These are phyloP conservation scores for Tyria jacobaeae DNA, from an alignment of 2,888 invertebrate genomes.

Conservation along the genomic window DNA sequence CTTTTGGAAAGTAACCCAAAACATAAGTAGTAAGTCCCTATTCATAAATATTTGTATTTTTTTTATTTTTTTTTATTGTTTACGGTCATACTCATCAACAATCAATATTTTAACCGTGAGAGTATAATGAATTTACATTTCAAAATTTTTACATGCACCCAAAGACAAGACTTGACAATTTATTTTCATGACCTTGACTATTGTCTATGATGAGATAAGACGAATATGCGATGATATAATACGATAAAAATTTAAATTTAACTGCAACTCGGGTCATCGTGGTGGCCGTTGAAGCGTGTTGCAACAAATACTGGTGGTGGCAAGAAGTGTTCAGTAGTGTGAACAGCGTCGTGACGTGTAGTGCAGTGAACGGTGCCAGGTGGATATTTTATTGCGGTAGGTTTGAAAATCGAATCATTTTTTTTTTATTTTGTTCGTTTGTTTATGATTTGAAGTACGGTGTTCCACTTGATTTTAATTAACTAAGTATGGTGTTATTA, in stretches of 20 bases:
- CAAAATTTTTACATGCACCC: background rate
- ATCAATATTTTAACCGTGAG: background rate
- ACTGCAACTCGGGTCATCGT: conserved; percentile 13
- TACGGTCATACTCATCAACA: background rate
- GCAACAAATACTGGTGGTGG: conserved; percentile 35
- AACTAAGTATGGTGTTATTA: background rate
- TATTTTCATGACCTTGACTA: too few relatives aligned
- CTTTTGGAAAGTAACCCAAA: background rate
- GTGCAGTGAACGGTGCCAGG: conserved; percentile 48
- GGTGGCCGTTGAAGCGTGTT: conserved; percentile 24
- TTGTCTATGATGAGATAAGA: conserved; percentile 10
- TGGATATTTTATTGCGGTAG: conserved; percentile 44
- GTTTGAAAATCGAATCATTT: conserved; percentile 23
- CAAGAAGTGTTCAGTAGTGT: conserved; percentile 41
- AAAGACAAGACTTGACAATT: background rate
- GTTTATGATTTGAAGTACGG: background rate
- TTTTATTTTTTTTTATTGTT: background rate
- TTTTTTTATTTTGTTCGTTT: conserved; percentile 2
- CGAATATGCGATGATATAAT: conserved; percentile 16
- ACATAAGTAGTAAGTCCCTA: background rate
- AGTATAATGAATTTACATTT: background rate
- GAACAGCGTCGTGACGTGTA: conserved; percentile 42
- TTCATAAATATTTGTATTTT: background rate
- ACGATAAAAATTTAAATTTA: conserved; percentile 14
- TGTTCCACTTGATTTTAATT: background rate